Conservation (phyloP, 2,113 vertebrate genomes). For the Lampris incognitus region DNA sequence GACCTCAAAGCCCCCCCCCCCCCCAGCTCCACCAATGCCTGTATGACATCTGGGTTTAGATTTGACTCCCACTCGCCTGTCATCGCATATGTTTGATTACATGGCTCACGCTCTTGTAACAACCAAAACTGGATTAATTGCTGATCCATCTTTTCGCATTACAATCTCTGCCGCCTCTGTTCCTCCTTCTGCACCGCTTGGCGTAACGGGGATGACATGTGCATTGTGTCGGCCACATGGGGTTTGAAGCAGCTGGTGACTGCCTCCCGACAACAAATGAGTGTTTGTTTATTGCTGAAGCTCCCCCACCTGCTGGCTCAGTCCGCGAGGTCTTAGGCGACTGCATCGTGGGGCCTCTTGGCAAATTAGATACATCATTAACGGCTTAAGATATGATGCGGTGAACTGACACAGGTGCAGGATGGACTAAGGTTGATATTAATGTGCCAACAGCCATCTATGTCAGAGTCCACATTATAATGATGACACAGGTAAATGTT, state of each 20-base stretch:
- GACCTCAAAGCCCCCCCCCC: too few species aligned
- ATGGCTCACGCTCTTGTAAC: constrained; percentile 32
- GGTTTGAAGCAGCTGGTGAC: constrained; percentile 68
- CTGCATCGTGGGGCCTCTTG: constrained; percentile 49
- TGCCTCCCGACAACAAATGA: constrained; percentile 65
- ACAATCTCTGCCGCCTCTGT: constrained; percentile 24
- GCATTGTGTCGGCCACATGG: constrained; percentile 44
- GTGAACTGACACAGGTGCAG: constrained; percentile 32
- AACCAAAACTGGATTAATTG: constrained; percentile 40
- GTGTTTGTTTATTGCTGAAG: constrained; percentile 69
- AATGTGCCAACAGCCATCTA: constrained; percentile 22
- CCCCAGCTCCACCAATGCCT: neutral
- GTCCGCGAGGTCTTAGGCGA: constrained; percentile 51
- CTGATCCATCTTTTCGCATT: constrained; percentile 50
- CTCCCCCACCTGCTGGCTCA: constrained; percentile 61
- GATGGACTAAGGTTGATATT: constrained; percentile 30
- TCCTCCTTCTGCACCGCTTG: constrained; percentile 27
- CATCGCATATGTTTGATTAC: constrained; percentile 53
- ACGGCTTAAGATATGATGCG: constrained; percentile 47
- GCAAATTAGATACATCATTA: constrained; percentile 67
- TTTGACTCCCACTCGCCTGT: constrained; percentile 17
- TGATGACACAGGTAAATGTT: constrained; percentile 9
- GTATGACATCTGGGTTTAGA: constrained; percentile 30
- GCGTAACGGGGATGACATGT: constrained; percentile 46
- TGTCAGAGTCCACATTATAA: constrained; percentile 9